These are phyloP conservation scores for Bombus pyrosoma DNA, from an alignment of 1,140 invertebrate genomes.

Conservation along the genomic window DNA sequence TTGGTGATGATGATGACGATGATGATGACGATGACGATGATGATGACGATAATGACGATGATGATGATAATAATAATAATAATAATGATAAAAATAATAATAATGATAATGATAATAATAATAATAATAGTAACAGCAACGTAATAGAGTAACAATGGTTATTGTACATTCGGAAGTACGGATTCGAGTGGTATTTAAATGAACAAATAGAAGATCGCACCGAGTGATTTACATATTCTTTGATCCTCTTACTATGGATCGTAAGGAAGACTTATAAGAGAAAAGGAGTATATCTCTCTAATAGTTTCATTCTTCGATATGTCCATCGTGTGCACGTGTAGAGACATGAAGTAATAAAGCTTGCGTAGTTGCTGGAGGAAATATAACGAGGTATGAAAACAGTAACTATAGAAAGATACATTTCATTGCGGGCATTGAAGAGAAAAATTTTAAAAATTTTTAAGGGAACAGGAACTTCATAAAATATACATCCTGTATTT, in stretches of 20 bases:
- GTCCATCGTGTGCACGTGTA: slow-evolving; percentile 30
- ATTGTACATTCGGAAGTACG: slow-evolving; percentile 22
- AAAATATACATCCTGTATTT: background rate
- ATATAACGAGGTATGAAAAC: background rate
- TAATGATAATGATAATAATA: background rate
- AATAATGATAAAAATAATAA: background rate
- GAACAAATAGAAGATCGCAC: background rate
- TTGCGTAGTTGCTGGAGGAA: slow-evolving; percentile 1
- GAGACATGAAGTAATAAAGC: slow-evolving; percentile 30
- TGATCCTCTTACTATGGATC: background rate
- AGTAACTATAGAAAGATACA: background rate
- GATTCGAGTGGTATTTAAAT: slow-evolving; percentile 4
- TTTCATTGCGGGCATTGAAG: too few relatives aligned
- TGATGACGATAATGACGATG: background rate
- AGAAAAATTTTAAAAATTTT: background rate
- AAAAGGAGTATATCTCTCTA: slow-evolving; percentile 8
- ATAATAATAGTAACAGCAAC: background rate
- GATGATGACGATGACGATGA: rapidly evolving
- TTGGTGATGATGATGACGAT: background rate
- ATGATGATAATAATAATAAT: background rate
- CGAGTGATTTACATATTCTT: background rate
- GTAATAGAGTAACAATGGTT: background rate
- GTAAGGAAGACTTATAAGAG: background rate
- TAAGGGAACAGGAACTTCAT: background rate
- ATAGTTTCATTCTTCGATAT: slow-evolving; percentile 20